A percentile compares a stretch with the other conserved stretches of the same genome.
These are phyloP conservation scores for Phytoseiulus persimilis DNA, from an alignment of 2,888 invertebrate genomes.

Conservation along the genomic window DNA sequence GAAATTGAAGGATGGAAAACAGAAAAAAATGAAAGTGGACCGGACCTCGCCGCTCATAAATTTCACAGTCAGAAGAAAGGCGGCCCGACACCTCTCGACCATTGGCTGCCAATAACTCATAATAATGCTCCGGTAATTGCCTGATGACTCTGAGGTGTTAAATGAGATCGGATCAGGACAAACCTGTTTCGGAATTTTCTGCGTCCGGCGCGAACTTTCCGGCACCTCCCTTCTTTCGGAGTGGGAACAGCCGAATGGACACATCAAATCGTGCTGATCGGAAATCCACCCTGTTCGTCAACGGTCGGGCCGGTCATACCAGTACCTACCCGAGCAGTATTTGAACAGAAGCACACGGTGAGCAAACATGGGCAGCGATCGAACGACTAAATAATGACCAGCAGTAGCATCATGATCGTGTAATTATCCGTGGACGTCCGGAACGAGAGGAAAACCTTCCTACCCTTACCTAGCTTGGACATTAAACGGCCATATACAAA, in stretches of 20 bases:
- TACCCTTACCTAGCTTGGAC: neutral
- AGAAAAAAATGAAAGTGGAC: neutral
- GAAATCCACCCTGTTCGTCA: too few species aligned
- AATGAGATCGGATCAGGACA: neutral
- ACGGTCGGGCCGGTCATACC: neutral
- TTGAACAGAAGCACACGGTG: neutral
- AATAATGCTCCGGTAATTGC: neutral
- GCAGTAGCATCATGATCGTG: neutral
- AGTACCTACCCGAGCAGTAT: neutral
- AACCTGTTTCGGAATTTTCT: neutral
- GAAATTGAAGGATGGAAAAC: neutral
- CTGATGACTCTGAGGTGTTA: neutral
- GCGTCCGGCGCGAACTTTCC: neutral
- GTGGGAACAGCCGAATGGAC: neutral
- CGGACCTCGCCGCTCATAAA: neutral
- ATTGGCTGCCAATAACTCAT: neutral
- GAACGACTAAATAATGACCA: slow-evolving; percentile 5
- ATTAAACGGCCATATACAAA: neutral
- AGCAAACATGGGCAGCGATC: neutral
- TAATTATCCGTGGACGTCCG: neutral
- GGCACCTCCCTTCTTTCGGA: neutral
- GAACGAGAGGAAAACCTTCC: neutral
- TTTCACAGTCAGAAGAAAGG: neutral
- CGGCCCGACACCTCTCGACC: neutral
- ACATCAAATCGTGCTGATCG: neutral